Conservation (phyloP, 2,888 invertebrate genomes). For the Apotomis betuletana region DNA sequence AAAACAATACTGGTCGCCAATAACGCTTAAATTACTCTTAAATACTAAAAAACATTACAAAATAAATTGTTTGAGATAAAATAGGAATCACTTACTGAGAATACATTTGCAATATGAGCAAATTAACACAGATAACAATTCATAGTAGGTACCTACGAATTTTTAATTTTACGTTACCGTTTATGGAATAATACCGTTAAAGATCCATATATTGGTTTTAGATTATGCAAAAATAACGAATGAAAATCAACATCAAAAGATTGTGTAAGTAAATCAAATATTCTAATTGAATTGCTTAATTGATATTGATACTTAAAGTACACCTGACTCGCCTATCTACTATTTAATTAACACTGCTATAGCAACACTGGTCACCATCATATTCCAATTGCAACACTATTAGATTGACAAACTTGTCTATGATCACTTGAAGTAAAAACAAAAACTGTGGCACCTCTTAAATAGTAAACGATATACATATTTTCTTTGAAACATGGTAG, state of each 20-base stretch:
- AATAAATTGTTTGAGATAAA: constrained; percentile 8
- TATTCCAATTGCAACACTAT: constrained; percentile 15
- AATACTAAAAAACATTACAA: constrained; percentile 15
- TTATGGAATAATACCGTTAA: not conserved
- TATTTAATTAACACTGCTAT: constrained; percentile 6
- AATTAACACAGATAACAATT: not conserved
- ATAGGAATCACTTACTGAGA: not conserved
- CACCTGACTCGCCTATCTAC: constrained; percentile 19
- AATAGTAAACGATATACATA: no score
- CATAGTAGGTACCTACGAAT: no score
- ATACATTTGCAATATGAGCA: not conserved
- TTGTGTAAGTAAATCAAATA: constrained; percentile 7
- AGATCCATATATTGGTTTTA: not conserved
- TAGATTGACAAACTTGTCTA: constrained; percentile 14
- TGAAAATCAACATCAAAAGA: not conserved
- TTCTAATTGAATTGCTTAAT: constrained; percentile 7
- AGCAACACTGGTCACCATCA: constrained; percentile 21
- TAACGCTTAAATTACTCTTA: constrained; percentile 19
- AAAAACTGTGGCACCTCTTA: no score
- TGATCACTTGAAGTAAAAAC: not conserved
- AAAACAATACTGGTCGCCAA: constrained; percentile 31
- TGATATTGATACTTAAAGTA: not conserved
- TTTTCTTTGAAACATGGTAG: no score
- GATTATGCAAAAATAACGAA: not conserved
- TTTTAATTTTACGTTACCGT: no score